Conservation (phyloP, 1,140 invertebrate species). For the Trissolcus basalis region DNA sequence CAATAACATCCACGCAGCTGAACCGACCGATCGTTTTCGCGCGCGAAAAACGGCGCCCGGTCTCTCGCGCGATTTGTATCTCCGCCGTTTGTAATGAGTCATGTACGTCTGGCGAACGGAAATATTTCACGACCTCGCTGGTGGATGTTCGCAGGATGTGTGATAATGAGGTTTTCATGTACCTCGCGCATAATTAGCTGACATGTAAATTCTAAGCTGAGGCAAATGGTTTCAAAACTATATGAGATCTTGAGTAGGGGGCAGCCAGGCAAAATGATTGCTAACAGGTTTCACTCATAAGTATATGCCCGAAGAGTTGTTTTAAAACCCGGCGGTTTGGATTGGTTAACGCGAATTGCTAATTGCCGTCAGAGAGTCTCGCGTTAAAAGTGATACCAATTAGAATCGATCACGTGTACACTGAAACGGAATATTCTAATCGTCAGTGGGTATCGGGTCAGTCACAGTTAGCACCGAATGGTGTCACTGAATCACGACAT, state of each 20-base stretch:
- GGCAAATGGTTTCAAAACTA: slow-evolving; percentile 33
- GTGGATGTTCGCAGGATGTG: slow-evolving; percentile 39
- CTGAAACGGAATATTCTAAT: too few relatives aligned
- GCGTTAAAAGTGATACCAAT: too few relatives aligned
- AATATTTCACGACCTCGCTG: slow-evolving; percentile 45
- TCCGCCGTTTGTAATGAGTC: slow-evolving; percentile 36
- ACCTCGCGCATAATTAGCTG: slow-evolving; percentile 44
- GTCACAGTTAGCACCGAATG: too few relatives aligned
- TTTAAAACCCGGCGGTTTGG: background rate
- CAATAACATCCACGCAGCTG: slow-evolving; percentile 40
- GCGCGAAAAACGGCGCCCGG: too few relatives aligned
- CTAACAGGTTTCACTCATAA: background rate
- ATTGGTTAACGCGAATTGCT: too few relatives aligned
- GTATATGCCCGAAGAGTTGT: background rate
- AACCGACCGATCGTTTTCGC: background rate
- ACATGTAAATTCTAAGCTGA: slow-evolving; percentile 35
- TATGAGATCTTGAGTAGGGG: slow-evolving; percentile 21
- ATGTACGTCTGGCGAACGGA: slow-evolving; percentile 34
- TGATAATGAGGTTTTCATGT: slow-evolving; percentile 53
- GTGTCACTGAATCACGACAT: too few relatives aligned
- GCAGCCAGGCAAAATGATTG: too few relatives aligned
- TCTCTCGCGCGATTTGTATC: slow-evolving; percentile 4
- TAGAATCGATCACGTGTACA: too few relatives aligned
- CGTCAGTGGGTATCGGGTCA: too few relatives aligned
- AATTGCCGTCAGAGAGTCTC: too few relatives aligned